Evolutionary conservation across 2,888 invertebrate genomes (phyloP).

Genomic region (Rhopalosiphum nymphaeae): DNA sequence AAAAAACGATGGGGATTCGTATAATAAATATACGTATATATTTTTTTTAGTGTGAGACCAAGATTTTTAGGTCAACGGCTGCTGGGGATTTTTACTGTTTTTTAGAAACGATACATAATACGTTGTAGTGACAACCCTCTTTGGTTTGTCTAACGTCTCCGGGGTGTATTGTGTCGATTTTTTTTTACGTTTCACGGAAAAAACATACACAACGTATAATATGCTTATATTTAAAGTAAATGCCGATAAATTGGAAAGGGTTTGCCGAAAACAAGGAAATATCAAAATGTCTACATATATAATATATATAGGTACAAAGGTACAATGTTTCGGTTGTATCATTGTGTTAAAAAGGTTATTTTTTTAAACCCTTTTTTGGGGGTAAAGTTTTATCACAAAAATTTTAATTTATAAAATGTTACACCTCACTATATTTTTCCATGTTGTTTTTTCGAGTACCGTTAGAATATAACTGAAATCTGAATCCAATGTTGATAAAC

Average conservation of each 20-base stretch:
- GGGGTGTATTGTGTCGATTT: conserved; percentile 55
- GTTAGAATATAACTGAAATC: neutral
- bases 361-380: neutral
- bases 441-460: neutral
- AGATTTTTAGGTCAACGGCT: conserved; percentile 63
- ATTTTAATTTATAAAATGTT: conserved; percentile 32
- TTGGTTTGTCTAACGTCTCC: conserved; percentile 57
- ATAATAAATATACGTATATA: neutral
- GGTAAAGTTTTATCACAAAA: too few species aligned
- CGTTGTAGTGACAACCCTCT: conserved; percentile 63
- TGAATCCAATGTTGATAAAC: neutral
- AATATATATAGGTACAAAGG: neutral
- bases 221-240: conserved; percentile 7
- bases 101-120: conserved; percentile 62
- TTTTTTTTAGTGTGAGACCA: conserved; percentile 55
- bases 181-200: conserved; percentile 53
- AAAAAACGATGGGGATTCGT: conserved; percentile 58
- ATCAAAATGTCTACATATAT: neutral
- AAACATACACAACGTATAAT: conserved; percentile 17
- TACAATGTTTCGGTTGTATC: neutral
- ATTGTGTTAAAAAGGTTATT: neutral
- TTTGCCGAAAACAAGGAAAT: conserved; percentile 47
- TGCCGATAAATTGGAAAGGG: conserved; percentile 47
- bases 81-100: conserved; percentile 59
- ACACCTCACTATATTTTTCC: neutral